phyloP scores from a whole-genome alignment of 2,797 vertebrate genomes.

The Melanotaenia maccullochi region DNA sequence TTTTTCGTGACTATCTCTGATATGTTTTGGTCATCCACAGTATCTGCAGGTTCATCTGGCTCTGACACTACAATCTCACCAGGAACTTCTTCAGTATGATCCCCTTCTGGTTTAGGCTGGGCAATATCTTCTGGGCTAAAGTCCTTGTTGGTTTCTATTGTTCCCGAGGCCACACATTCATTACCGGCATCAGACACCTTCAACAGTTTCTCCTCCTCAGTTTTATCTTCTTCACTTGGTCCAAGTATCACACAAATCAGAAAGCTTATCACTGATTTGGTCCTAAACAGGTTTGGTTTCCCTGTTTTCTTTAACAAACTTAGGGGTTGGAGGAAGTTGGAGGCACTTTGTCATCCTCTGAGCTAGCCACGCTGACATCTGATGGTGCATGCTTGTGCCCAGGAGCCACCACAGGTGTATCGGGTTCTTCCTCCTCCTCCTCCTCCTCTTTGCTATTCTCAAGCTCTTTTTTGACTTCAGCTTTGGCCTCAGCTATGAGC shows the following conservation, averaged over 20 bases:
- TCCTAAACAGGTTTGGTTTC: constrained; percentile 80
- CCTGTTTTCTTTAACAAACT: constrained; percentile 90
- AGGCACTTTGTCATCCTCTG: constrained; percentile 94
- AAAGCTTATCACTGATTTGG: constrained; percentile 75
- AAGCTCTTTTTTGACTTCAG: constrained; percentile 96
- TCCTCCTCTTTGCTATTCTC: constrained; percentile 98
- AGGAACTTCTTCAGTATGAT: constrained; percentile 41
- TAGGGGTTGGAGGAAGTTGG: constrained; percentile 87
- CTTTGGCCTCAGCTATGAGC: constrained; percentile 97
- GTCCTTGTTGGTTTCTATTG: constrained; percentile 50
- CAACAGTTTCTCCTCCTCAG: constrained; percentile 72
- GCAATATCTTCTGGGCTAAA: constrained; percentile 29
- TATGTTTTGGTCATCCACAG: constrained; percentile 22
- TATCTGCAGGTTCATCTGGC: constrained; percentile 53
- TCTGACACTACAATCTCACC: constrained; percentile 60
- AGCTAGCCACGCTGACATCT: constrained; percentile 94
- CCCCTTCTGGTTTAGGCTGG: constrained; percentile 45
- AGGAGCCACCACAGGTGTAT: constrained; percentile 89
- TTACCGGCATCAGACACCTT: constrained; percentile 70
- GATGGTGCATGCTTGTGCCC: constrained; percentile 94
- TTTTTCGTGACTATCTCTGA: constrained; percentile 42
- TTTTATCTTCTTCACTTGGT: constrained; percentile 78
- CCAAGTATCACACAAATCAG: constrained; percentile 75
- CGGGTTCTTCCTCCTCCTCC: constrained; percentile 91
- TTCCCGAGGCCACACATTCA: constrained; percentile 59